Conservation (phyloP, 2,113 vertebrate species). For the Nothobranchius kuhntae region DNA sequence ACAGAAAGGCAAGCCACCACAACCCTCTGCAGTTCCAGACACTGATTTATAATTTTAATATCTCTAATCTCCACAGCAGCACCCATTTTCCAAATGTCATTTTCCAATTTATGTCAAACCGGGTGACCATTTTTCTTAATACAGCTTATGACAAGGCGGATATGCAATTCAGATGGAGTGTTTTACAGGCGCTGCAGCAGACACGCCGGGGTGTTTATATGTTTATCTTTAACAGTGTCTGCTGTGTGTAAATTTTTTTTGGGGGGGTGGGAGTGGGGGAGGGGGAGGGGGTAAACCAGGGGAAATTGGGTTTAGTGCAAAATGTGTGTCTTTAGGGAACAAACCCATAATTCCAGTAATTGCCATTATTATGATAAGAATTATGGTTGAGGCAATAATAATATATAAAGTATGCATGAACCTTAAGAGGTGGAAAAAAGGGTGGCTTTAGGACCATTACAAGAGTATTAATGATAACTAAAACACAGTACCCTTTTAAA, state of each 20-base stretch:
- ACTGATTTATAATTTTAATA: conserved; percentile 96
- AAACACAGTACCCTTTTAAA: conserved; percentile 65
- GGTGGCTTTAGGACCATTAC: conserved; percentile 67
- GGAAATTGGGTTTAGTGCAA: conserved; percentile 61
- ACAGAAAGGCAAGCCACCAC: conserved; percentile 46
- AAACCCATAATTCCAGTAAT: conserved; percentile 77
- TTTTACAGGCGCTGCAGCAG: conserved; percentile 77
- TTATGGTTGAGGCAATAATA: conserved; percentile 76
- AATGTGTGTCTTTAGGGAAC: conserved; percentile 72
- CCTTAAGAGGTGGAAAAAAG: conserved; percentile 67
- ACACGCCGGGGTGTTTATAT: conserved; percentile 73
- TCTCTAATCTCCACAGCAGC: conserved; percentile 88
- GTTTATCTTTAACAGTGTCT: conserved; percentile 82
- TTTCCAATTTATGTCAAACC: conserved; percentile 92
- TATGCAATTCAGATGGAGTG: conserved; percentile 86
- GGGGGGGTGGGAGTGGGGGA: conserved; percentile 14
- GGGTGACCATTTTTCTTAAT: conserved; percentile 90
- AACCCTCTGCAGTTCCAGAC: conserved; percentile 75
- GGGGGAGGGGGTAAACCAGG: conserved; percentile 38
- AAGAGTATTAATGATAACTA: conserved; percentile 81
- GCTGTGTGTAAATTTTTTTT: conserved; percentile 50
- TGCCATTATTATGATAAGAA: conserved; percentile 77
- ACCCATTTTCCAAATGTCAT: conserved; percentile 87
- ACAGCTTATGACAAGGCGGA: conserved; percentile 86
- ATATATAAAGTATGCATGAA: conserved; percentile 82